Evolutionary conservation across 2,888 invertebrate genomes (phyloP), one percentile per base, ranked within the genome.

Genomic region (Teleiodes luculella): DNA sequence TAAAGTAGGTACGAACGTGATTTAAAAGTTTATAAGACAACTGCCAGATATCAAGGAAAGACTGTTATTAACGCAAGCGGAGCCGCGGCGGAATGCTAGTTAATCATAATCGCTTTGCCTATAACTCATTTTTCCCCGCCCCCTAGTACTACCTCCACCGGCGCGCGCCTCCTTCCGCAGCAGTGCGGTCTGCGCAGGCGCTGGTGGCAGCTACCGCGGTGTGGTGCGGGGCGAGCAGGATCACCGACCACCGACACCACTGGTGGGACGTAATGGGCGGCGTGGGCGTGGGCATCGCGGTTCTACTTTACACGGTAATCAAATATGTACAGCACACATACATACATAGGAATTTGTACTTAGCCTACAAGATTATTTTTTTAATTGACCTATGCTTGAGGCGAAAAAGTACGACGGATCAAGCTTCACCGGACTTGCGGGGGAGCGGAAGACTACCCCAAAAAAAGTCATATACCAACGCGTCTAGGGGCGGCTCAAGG

Each of bases 221-320:
- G 0, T 67, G 89, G 45, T 94, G 94, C 67, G 91, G 92, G 0
- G 66, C 93, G 31, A 92, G 94, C 0, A 88, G 95, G 4, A 90
- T 95, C 61, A 86, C 90, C 0, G 95, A 95, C 79, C 90, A 92
- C 64, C 76, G 95, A 0, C 95, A 95, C 72, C 95, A 95, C 81
- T 94, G 94, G 94, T 94, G 94, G 93, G 95, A 95, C 71, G 95
- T 95, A 0, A 65, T 93, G 1, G 92, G 91, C 2, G 95, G 95
- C 0, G 81, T 83, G 0, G 55, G 82, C 0, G 66, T 95, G 5
- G 94, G 93, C 0, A 60, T 85, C 0, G 68, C 86, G 2, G 83
- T 91, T 8, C 86, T 92, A 6, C 52, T 86, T 0, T 92, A 93
- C 67, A 91, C 92, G 47, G 92, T 94, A 57, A 84, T 87, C 80